Conservation (phyloP, 2,113 vertebrate species). For the Plotosus lineatus region DNA sequence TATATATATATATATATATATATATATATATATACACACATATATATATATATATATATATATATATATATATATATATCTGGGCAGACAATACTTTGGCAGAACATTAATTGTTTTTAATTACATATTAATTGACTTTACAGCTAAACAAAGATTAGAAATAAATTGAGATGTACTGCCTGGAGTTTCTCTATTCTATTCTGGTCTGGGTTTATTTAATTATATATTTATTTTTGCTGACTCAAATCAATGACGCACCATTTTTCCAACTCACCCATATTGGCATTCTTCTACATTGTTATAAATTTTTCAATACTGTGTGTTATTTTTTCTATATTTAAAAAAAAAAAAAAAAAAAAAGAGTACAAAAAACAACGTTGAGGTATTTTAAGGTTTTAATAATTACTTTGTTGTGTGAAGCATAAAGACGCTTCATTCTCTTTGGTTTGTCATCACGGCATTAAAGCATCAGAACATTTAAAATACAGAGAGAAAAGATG, state of each 20-base stretch:
- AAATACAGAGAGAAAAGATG: background rate
- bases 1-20: too few relatives aligned
- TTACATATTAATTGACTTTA: background rate
- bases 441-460: constrained; percentile 34
- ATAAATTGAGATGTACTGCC: background rate
- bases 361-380: constrained; percentile 36
- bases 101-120: background rate
- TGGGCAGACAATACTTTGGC: background rate
- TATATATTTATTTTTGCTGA: constrained; percentile 17
- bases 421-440: constrained; percentile 17
- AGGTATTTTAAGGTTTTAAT: constrained; percentile 58
- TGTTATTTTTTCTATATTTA: background rate
- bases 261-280: background rate
- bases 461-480: background rate
- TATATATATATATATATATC: too few relatives aligned
- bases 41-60: too few relatives aligned
- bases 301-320: background rate
- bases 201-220: background rate
- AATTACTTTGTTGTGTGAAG: constrained; percentile 29
- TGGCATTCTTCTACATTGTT: background rate
- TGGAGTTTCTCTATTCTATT: background rate
- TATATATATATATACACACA: too few relatives aligned
- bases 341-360: background rate
- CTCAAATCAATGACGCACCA: constrained; percentile 19
- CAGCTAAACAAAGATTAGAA: background rate